A percentile compares a stretch with the other conserved stretches of the same genome.
Evolutionary conservation across 2,113 vertebrate genomes (phyloP).

Genomic region (Takifugu bimaculatus): DNA sequence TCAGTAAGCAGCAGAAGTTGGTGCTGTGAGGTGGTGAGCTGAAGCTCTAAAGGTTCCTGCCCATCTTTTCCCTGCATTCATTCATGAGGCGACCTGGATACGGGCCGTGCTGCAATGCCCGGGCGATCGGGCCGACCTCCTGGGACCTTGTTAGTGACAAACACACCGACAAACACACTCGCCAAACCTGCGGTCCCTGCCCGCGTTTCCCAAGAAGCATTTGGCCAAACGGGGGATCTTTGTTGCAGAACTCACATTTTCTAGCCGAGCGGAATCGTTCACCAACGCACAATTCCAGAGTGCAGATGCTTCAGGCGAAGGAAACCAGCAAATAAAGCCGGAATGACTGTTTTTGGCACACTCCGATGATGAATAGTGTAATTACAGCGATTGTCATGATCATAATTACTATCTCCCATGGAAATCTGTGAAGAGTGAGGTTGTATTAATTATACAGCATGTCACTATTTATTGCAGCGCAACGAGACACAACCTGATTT

Average conservation of each 20-base stretch:
- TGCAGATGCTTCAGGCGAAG: too few species aligned
- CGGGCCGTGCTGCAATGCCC: slow-evolving; percentile 41
- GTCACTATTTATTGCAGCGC: too few species aligned
- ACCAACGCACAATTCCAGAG: too few species aligned
- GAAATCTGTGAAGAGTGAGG: too few species aligned
- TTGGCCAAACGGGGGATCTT: slow-evolving; percentile 11
- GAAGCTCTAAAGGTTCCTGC: slow-evolving; percentile 30
- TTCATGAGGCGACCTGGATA: slow-evolving; percentile 55
- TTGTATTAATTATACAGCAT: too few species aligned
- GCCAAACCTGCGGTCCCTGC: background rate
- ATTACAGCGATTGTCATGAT: background rate
- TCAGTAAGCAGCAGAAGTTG: background rate
- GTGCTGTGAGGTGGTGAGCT: slow-evolving; percentile 50
- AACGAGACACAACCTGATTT: too few species aligned
- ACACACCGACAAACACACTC: slow-evolving; percentile 12
- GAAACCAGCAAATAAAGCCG: too few species aligned
- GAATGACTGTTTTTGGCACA: background rate
- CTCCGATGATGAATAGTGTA: background rate
- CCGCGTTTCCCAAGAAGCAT: slow-evolving; percentile 9
- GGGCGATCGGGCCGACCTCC: slow-evolving; percentile 37
- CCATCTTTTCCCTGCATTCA: slow-evolving; percentile 48
- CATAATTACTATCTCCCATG: background rate
- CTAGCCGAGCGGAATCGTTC: background rate
- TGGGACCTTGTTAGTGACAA: slow-evolving; percentile 62
- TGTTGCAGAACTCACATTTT: slow-evolving; percentile 3